Conservation (phyloP, 2,888 invertebrate species). For the Aphidius colemani region DNA sequence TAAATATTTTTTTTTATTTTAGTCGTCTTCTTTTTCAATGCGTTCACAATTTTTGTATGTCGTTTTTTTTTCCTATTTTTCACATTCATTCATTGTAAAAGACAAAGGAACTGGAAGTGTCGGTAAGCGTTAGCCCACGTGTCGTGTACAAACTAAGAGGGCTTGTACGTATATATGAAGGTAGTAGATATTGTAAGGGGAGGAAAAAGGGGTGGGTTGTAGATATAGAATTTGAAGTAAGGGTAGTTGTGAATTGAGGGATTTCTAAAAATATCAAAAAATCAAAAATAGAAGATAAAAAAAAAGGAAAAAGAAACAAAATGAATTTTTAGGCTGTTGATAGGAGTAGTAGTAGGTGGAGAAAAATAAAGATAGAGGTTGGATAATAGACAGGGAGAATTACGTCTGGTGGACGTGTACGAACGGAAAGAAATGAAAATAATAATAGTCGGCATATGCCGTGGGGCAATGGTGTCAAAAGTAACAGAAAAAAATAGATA, state of each 20-base stretch:
- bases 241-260: slow-evolving; percentile 43
- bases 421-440: slow-evolving; percentile 57
- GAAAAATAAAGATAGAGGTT: not conserved
- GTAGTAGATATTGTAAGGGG: slow-evolving; percentile 29
- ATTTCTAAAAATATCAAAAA: slow-evolving; percentile 35
- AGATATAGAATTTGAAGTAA: slow-evolving; percentile 36
- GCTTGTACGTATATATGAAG: slow-evolving; percentile 21
- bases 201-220: slow-evolving; percentile 3
- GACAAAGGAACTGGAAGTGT: slow-evolving; percentile 32
- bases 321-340: slow-evolving; percentile 28
- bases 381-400: slow-evolving; percentile 28
- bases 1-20: slow-evolving; percentile 27
- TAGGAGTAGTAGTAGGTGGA: too few species aligned
- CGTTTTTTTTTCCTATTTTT: slow-evolving; percentile 23
- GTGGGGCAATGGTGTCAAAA: slow-evolving; percentile 54
- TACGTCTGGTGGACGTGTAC: slow-evolving; percentile 33
- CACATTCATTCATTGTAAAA: slow-evolving; percentile 30
- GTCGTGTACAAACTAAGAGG: slow-evolving; percentile 40
- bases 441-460: slow-evolving; percentile 54
- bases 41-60: slow-evolving; percentile 22
- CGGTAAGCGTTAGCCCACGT: slow-evolving; percentile 36
- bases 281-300: too few species aligned
- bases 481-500: slow-evolving; percentile 24
- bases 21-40: slow-evolving; percentile 24
- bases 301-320: not conserved